Percentiles rank a stretch among this genome's conserved stretches.
Evolutionary conservation across 2,888 invertebrate species (phyloP).

Genomic region (Patella caerulea): DNA sequence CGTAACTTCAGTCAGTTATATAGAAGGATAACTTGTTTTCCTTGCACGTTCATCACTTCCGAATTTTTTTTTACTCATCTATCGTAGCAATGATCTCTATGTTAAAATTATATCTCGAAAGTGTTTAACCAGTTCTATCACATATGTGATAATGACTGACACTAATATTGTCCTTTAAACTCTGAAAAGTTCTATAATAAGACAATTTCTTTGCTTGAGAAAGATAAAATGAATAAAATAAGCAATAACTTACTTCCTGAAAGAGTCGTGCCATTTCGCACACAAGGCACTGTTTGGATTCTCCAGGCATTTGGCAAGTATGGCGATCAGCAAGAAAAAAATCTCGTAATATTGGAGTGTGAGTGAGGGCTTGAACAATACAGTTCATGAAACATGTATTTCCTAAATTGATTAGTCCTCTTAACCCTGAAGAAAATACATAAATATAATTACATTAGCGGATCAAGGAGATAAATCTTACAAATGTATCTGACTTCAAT

Average conservation of each 20-base stretch:
- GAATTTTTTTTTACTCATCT: too few relatives aligned
- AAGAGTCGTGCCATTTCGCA: conserved; percentile 96
- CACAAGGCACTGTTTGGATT: conserved; percentile 85
- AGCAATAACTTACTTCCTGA: conserved; percentile 79
- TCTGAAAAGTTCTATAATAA: neutral
- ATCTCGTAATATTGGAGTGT: conserved; percentile 93
- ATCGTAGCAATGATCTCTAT: too few relatives aligned
- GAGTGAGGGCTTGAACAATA: conserved; percentile 94
- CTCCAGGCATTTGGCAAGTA: conserved; percentile 80
- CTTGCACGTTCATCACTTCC: too few relatives aligned
- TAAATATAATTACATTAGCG: too few relatives aligned
- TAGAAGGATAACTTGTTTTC: too few relatives aligned
- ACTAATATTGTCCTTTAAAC: too few relatives aligned
- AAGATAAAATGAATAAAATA: neutral
- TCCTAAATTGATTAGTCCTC: conserved; percentile 95
- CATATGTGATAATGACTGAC: too few relatives aligned
- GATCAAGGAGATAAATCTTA: too few relatives aligned
- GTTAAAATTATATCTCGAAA: too few relatives aligned
- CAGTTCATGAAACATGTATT: conserved; percentile 99
- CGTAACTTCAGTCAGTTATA: too few relatives aligned
- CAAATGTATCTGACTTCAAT: too few relatives aligned
- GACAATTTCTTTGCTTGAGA: neutral
- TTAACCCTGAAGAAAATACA: conserved; percentile 77
- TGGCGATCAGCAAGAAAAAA: conserved; percentile 96
- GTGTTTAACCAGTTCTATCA: too few relatives aligned